A percentile compares a stretch with the other conserved stretches of the same genome.
Evolutionary conservation across 2,113 vertebrate species (phyloP).

Genomic region (Lepisosteus osseus): DNA sequence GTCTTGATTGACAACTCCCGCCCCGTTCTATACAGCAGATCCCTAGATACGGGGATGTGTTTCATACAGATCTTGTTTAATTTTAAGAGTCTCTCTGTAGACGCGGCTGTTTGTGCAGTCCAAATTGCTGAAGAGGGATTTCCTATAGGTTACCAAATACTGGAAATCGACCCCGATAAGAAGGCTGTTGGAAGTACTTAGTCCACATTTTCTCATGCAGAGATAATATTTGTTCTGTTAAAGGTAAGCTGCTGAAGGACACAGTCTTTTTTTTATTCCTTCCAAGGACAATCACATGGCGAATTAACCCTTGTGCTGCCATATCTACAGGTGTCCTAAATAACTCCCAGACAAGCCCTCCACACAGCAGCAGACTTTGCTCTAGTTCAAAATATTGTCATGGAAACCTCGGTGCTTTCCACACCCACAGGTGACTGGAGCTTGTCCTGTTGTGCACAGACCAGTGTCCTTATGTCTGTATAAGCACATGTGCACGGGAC

Average conservation of each 20-base stretch:
- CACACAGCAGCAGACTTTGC: no score
- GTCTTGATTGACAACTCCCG: neutral
- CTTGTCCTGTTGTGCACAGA: no score
- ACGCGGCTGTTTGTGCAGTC: neutral
- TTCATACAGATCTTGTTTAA: neutral
- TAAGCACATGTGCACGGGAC: no score
- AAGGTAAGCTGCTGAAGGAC: neutral
- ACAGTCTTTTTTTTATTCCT: neutral
- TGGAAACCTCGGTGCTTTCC: no score
- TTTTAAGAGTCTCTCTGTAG: neutral
- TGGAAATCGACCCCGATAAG: slow-evolving; percentile 6
- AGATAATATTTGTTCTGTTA: neutral
- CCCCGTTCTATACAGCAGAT: neutral
- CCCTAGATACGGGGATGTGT: neutral
- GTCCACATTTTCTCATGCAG: slow-evolving; percentile 2
- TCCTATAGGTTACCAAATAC: slow-evolving; percentile 12
- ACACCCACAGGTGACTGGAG: no score
- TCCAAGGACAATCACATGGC: neutral
- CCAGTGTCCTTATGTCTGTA: no score
- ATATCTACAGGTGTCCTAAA: neutral
- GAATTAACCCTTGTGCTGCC: neutral
- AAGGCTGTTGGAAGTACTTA: slow-evolving; percentile 2
- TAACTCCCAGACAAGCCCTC: no score
- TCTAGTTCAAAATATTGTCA: no score
- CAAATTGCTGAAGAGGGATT: slow-evolving; percentile 5